Evolutionary conservation across 2,797 vertebrate genomes (phyloP), one percentile per base, ranked within the genome.

Genomic region (Leucoraja ocellata): DNA sequence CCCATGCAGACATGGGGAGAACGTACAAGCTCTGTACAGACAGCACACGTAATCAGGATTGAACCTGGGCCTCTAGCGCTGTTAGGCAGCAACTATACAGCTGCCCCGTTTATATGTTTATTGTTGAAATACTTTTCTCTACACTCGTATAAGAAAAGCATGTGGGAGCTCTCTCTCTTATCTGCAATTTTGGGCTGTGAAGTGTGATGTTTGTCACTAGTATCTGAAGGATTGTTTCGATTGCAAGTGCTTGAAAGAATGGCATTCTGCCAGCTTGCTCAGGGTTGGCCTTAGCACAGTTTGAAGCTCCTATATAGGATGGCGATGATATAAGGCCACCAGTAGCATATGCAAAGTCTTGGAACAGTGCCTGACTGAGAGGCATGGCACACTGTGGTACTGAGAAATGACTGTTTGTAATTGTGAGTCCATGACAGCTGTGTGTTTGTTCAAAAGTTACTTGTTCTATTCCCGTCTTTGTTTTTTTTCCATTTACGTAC

Each of bases 361-460:
- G 90, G 90, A 46, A 68, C 90, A 28, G 68, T 92, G 90, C 71
- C 68, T 91, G 32, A 68, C 71, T 92, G 68, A 74, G 65, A 39
- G 46, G 13, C 21, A 28, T 76, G 71, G 90, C 36, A 92, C 90
- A 54, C 23, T 54, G 36, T 91, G 90, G 90, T 92, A 92, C 90
- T 92, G 68, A 71, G 74, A 16, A 54, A 92, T 92, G 90, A 74
- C 68, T 92, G 90, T 23, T 91, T 46, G 88, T 46, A 92, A 76
- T 92, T 92, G 46, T 76, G 58, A 54, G 11, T 28, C 36, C 73
- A 28, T 74, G 71, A 54, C 90, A 92, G 90, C 90, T 92, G 90
- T 54, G 71, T 9, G 36, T 54, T 28, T 76, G 90, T 76, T 92
- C 90, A 76, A 73, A 36, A 21, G 28, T 54, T 25, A 74, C 90